Percentiles rank a stretch among this genome's conserved stretches.
These are phyloP conservation scores for Plebejus argus DNA, from an alignment of 2,888 invertebrate species.

Conservation along the genomic window DNA sequence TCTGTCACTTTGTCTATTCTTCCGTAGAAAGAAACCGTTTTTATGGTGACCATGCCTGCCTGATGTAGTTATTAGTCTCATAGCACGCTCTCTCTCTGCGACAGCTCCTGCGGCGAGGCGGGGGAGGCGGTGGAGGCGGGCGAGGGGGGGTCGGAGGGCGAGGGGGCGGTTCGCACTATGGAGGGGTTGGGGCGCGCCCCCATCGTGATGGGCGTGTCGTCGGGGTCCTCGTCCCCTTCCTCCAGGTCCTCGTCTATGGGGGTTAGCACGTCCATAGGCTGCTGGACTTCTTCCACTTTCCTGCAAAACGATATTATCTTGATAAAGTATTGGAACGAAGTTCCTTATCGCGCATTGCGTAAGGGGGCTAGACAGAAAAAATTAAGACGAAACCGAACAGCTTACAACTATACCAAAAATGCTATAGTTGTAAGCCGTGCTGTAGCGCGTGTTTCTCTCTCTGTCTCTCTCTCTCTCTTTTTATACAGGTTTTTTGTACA, in stretches of 20 bases:
- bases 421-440: too few relatives aligned
- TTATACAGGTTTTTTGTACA: too few relatives aligned
- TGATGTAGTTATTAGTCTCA: constrained; percentile 50
- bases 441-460: too few relatives aligned
- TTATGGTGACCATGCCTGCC: too few relatives aligned
- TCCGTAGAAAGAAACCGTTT: too few relatives aligned
- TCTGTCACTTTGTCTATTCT: too few relatives aligned
- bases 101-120: constrained; percentile 50
- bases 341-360: too few relatives aligned
- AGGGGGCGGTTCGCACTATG: constrained; percentile 89
- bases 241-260: constrained; percentile 90
- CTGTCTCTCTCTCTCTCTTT: too few relatives aligned
- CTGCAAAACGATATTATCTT: constrained; percentile 47
- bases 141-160: constrained; percentile 78
- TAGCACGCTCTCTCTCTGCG: constrained; percentile 88
- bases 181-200: constrained; percentile 81
- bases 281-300: constrained; percentile 81
- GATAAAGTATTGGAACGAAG: too few relatives aligned
- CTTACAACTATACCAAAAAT: too few relatives aligned
- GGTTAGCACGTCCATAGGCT: constrained; percentile 86
- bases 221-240: constrained; percentile 86
- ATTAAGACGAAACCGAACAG: too few relatives aligned
- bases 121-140: constrained; percentile 49
- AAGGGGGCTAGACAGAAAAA: too few relatives aligned
- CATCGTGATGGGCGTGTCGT: constrained; percentile 86